These are phyloP conservation scores for Halcyon malimbica DNA, from an alignment of 2,113 vertebrate genomes.

Conservation along the genomic window DNA sequence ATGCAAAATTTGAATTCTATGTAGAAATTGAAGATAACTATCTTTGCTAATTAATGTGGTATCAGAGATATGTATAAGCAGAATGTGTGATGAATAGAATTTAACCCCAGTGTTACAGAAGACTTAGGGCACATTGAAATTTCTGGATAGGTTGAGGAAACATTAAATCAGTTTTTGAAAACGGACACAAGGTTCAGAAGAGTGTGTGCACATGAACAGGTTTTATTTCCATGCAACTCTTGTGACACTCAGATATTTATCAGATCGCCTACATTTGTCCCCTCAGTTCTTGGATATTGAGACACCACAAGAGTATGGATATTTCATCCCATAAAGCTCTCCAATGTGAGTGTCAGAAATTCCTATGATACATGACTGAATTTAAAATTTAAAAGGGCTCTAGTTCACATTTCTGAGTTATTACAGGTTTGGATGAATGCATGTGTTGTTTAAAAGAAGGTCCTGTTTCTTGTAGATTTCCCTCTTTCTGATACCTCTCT, in stretches of 20 bases:
- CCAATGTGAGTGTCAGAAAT: background rate
- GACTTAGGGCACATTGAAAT: background rate
- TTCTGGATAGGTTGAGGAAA: background rate
- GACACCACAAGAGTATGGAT: background rate
- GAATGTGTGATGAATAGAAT: background rate
- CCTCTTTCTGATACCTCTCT: background rate
- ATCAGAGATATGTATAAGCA: background rate
- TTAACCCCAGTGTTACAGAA: background rate
- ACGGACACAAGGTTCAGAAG: background rate
- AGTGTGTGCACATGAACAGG: background rate
- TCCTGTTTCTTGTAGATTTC: background rate
- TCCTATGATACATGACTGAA: background rate
- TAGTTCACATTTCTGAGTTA: background rate
- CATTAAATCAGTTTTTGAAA: background rate
- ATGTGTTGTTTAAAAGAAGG: background rate
- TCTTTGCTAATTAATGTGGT: background rate
- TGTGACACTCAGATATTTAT: background rate
- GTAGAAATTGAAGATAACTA: background rate
- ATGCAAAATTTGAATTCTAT: background rate
- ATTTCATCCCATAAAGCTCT: background rate
- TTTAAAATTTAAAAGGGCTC: background rate
- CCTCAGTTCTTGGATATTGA: background rate
- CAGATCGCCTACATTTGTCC: rapidly evolving
- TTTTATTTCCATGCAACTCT: background rate
- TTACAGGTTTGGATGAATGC: background rate